Base-by-base conservation (phyloP, 2,888 invertebrate genomes). In the Meteorus colon region DNA sequence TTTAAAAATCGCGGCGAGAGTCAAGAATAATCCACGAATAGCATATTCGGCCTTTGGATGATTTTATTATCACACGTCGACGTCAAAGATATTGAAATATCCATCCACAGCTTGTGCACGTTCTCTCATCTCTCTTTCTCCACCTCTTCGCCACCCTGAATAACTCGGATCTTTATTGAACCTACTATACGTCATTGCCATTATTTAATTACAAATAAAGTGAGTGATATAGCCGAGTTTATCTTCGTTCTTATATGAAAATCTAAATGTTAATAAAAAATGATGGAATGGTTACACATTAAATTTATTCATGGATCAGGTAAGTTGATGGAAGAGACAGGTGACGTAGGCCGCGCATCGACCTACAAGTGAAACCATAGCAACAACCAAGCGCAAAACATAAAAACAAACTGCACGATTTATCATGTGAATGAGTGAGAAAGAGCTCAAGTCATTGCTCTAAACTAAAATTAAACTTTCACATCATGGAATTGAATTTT, bases 391-490 rank as follows among this genome's bases (percentile, higher is more conserved):
- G 51, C n/a, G 51, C 48, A 74, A 60, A 24, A 62, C 48, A 48
- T 16, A n/a, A 70, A 78, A 78, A 80, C 80, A 80, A 78, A 76
- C 73, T 10, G 16, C 45, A 34, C n/a, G 48, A 48, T n/a, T 4
- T 48, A 48, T 48, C 48, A 48, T 48, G 48, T 48, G 48, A n/a
- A n/a, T 19, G 8, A n/a, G 27, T 16, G 27, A 10, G 31, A 62
- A 12, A 1, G 62, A 62, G 14, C n/a, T 12, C 27, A 27, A 65
- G 60, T 68, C 73, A 70, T 77, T 51, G 65, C 45, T 45, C 16
- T 27, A 73, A 76, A 65, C 73, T 75, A 68, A 79, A 55, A 41
- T 16, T 78, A 5, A 51, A 73, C 45, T 74, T 74, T 55, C 19
- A 31, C 16, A 62, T 63, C 73, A 70, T 59, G 45, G 70, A 34